Percentiles rank a stretch among this genome's conserved stretches.
Evolutionary conservation across 2,888 invertebrate species (phyloP).

Genomic region (Erannis defoliaria): DNA sequence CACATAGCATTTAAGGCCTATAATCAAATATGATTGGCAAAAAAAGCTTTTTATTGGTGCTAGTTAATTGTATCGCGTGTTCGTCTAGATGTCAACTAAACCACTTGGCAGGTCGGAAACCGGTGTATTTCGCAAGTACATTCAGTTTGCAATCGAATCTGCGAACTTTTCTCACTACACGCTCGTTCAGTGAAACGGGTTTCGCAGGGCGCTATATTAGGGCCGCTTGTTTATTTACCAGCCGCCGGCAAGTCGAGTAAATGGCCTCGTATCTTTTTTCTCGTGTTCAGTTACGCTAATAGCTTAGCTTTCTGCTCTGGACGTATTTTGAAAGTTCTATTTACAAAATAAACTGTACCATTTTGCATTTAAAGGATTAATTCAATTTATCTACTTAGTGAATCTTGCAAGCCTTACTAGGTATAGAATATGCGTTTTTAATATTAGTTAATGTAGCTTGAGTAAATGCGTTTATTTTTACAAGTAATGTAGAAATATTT

Average conservation of each 20-base stretch:
- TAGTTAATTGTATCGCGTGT: constrained; percentile 20
- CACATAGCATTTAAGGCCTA: constrained; percentile 10
- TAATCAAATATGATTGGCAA: constrained; percentile 16
- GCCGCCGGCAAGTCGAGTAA: constrained; percentile 22
- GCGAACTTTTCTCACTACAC: constrained; percentile 29
- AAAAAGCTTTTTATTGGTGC: constrained; percentile 15
- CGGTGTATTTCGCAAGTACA: constrained; percentile 41
- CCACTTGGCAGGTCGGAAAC: constrained; percentile 28
- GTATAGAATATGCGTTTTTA: background rate
- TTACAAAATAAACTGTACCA: background rate
- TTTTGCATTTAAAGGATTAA: background rate
- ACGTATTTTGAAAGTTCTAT: constrained; percentile 15
- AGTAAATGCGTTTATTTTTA: constrained; percentile 22
- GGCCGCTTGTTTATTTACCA: constrained; percentile 42
- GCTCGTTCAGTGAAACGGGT: constrained; percentile 36
- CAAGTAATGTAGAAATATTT: constrained; percentile 31
- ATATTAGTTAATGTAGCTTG: background rate
- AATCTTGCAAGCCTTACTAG: background rate
- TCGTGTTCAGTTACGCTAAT: constrained; percentile 27
- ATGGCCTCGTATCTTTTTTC: constrained; percentile 31
- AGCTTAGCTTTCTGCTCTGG: constrained; percentile 17
- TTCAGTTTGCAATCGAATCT: constrained; percentile 36
- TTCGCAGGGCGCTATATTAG: constrained; percentile 43
- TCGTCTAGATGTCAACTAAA: constrained; percentile 30
- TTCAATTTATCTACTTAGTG: background rate